phyloP scores from a whole-genome alignment of 2,888 invertebrate species.

The Drosophila cognata region DNA sequence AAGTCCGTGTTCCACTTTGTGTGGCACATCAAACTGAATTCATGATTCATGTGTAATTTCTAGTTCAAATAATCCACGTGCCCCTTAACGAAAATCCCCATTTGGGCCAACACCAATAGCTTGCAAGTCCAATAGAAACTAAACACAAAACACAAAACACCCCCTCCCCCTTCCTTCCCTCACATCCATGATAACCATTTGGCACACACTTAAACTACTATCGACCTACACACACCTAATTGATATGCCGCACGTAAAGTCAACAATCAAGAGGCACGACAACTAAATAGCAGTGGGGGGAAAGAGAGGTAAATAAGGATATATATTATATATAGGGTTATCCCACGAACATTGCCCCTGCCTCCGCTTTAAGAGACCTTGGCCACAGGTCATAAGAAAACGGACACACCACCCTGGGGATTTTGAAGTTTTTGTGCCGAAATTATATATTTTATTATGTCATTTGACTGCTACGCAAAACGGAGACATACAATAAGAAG shows the following conservation, averaged over 20 bases:
- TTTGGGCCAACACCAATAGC: slow-evolving; percentile 30
- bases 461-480: slow-evolving; percentile 60
- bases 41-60: slow-evolving; percentile 52
- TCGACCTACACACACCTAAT: slow-evolving; percentile 73
- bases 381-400: slow-evolving; percentile 3
- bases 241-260: slow-evolving; percentile 67
- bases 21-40: slow-evolving; percentile 35
- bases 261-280: slow-evolving; percentile 56
- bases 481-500: background rate
- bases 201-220: slow-evolving; percentile 61
- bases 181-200: background rate
- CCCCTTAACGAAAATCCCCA: slow-evolving; percentile 10
- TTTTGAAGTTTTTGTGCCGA: slow-evolving; percentile 68
- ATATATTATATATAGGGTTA: slow-evolving; percentile 2
- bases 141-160: no score
- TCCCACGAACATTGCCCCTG: background rate
- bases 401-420: slow-evolving; percentile 63
- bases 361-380: background rate
- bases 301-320: background rate
- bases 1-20: slow-evolving; percentile 12
- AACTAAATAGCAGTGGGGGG: slow-evolving; percentile 13
- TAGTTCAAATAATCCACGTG: slow-evolving; percentile 48
- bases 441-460: slow-evolving; percentile 78
- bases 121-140: slow-evolving; percentile 11
- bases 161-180: no score